A percentile compares a stretch with the other conserved stretches of the same genome.
Evolutionary conservation across 2,888 invertebrate genomes (phyloP).

Genomic region (Osedax fenrisi): DNA sequence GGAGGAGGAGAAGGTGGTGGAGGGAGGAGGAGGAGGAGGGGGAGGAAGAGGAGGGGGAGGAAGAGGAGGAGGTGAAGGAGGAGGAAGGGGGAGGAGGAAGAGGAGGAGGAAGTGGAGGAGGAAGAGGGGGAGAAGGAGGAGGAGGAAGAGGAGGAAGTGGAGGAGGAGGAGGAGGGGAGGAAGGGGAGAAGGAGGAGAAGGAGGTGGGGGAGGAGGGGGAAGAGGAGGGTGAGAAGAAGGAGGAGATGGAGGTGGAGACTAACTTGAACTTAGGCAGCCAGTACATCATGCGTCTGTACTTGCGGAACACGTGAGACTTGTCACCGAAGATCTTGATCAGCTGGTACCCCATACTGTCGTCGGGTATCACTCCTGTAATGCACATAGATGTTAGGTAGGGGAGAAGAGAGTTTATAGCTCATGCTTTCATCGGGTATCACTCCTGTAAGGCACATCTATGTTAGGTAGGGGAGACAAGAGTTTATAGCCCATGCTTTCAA

Average conservation of each 20-base stretch:
- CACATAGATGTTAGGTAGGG: too few species aligned
- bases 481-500: too few species aligned
- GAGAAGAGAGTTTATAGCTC: not conserved
- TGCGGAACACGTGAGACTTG: slow-evolving; percentile 55
- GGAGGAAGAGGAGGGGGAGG: not conserved
- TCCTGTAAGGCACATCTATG: too few species aligned
- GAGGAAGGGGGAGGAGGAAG: slow-evolving; percentile 43
- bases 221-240: not conserved
- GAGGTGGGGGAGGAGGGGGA: not conserved
- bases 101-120: not conserved
- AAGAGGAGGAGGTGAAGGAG: slow-evolving; percentile 51
- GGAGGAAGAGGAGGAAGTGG: not conserved
- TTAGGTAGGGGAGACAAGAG: too few species aligned
- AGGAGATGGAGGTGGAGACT: not conserved
- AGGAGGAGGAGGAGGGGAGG: slow-evolving; percentile 55
- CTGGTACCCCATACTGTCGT: slow-evolving; percentile 72
- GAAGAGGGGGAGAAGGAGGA: not conserved
- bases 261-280: slow-evolving; percentile 74
- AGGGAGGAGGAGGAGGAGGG: not conserved
- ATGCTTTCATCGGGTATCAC: too few species aligned
- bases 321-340: slow-evolving; percentile 73
- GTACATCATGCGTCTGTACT: slow-evolving; percentile 55
- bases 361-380: slow-evolving; percentile 70
- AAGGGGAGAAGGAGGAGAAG: slow-evolving; percentile 61
- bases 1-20: not conserved